Conservation (phyloP, 2,113 vertebrate species). For the Hymenochirus boettgeri region DNA sequence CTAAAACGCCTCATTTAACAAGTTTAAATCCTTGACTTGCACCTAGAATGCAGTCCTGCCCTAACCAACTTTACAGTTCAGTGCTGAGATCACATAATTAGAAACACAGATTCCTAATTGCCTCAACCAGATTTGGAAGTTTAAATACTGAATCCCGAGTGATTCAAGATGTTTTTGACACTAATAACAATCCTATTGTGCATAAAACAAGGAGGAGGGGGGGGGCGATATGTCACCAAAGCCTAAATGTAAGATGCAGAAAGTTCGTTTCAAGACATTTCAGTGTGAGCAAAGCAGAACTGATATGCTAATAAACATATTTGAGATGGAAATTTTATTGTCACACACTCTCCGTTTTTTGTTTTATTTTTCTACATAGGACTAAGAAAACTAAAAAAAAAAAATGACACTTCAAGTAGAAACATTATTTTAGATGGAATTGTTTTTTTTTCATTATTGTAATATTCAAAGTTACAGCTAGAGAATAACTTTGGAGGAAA, state of each 20-base stretch:
- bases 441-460: no score
- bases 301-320: constrained; percentile 37
- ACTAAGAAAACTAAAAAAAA: constrained; percentile 10
- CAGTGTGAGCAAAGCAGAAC: constrained; percentile 23
- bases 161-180: constrained; percentile 34
- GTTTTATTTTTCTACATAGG: neutral
- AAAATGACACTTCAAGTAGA: constrained; percentile 10
- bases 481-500: neutral
- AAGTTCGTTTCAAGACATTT: constrained; percentile 32
- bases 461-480: neutral
- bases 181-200: constrained; percentile 36
- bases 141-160: constrained; percentile 34
- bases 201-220: constrained; percentile 7
- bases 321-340: constrained; percentile 35
- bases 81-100: constrained; percentile 28
- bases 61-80: constrained; percentile 4
- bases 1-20: constrained; percentile 30
- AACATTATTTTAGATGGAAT: constrained; percentile 4
- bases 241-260: constrained; percentile 16
- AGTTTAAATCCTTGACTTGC: constrained; percentile 33
- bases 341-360: neutral
- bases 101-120: constrained; percentile 36
- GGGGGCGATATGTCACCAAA: constrained; percentile 13
- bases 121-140: constrained; percentile 36
- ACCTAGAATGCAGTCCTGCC: neutral